Base-by-base conservation (phyloP, 2,113 vertebrate species). In the Gallinago undulata region DNA sequence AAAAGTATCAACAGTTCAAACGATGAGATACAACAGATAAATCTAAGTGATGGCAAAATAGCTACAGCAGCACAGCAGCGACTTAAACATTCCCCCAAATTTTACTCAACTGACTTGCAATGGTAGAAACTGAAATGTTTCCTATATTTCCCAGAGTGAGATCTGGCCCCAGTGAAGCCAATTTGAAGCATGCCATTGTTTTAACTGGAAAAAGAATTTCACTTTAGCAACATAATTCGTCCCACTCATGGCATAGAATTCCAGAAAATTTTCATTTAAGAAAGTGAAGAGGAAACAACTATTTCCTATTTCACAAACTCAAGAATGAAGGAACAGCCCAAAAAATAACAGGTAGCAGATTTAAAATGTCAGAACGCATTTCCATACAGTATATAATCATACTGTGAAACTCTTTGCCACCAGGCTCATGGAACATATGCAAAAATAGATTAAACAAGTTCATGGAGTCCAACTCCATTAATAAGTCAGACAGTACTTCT, bases 41-140 rank as follows among this genome's bases (percentile, higher is more conserved):
- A 93, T 89, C 57, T 43, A 47, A 89, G 75, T 25, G 41, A 86
- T 92, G 85, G 92, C 78, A 95, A 88, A 51, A 90, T 92, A 83
- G 31, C 45, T 74, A 47, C 66, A 95, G 78, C 23, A 91, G 62
- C 41, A 67, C 39, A 86, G 53, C 64, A 87, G 28, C 59, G 73
- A 43, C 11, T 80, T 69, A 88, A 93, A 87, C 5, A 45, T 81
- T 80, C 25, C 41, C 45, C 50, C 27, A 83, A 67, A 55, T 69
- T 92, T 64, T 74, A 30, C 43, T 72, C 13, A 80, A 73, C 2
- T 9, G 18, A 80, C 76, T 75, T 82, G 56, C 75, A 93, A 41
- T 41, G n/a, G 25, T 53, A 81, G 75, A 80, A 93, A 93, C 7
- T 4, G 24, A 83, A 96, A 77, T 27, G 9, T 41, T 89, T 80